These are phyloP conservation scores for Epistrophe eligans DNA, from an alignment of 2,888 invertebrate species.

Conservation along the genomic window DNA sequence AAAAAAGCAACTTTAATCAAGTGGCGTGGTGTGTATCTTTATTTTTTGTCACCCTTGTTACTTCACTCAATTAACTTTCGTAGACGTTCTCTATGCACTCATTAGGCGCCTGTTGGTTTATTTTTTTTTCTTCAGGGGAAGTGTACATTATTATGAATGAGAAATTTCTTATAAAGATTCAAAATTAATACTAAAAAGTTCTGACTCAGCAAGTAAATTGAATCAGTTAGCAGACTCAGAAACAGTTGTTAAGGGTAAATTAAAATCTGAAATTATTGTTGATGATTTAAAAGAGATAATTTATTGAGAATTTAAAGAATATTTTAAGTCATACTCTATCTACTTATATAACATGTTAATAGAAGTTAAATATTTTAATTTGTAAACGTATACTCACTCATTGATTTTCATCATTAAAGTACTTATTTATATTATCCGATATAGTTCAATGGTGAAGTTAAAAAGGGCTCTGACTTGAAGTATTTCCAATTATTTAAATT, in stretches of 20 bases:
- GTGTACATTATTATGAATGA: not conserved
- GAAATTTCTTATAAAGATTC: not conserved
- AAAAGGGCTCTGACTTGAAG: no score
- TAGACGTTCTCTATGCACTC: not conserved
- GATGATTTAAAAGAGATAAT: no score
- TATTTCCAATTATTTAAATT: no score
- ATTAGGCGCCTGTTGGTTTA: not conserved
- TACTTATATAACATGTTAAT: no score
- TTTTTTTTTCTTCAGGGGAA: not conserved
- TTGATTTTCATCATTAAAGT: no score
- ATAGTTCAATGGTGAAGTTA: no score
- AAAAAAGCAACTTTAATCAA: not conserved
- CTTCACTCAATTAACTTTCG: constrained; percentile 4
- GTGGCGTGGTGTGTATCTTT: not conserved
- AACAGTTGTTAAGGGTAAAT: not conserved
- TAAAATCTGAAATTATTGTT: no score
- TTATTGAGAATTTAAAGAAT: no score
- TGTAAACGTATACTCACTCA: no score
- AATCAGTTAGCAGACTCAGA: not conserved
- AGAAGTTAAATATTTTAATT: no score
- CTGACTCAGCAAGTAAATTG: constrained; percentile 14
- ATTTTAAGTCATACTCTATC: no score
- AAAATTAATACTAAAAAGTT: not conserved
- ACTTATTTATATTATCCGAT: no score
- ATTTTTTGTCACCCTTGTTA: not conserved